Base-by-base conservation (phyloP, 1,140 invertebrate species). In the Drosophila kanapiae region DNA sequence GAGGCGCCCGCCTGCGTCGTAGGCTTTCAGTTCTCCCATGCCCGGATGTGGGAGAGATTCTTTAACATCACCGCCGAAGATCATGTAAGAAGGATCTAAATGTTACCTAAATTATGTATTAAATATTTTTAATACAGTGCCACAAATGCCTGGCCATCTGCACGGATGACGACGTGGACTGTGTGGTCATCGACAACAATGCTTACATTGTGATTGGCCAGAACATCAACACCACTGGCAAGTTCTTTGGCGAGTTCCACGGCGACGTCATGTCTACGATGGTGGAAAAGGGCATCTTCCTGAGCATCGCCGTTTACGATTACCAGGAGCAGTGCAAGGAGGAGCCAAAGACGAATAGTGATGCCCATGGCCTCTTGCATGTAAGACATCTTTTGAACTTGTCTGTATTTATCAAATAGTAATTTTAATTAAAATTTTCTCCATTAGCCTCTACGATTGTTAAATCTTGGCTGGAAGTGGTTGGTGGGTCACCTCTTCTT, bases 161-260 rank as follows among this genome's bases (percentile, higher is more conserved):
- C 92, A 94, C 91, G 58, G 93, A 93, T 59, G 94, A 93, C 47
- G 94, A 94, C 81, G 94, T 95, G 58, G 95, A 97, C 74, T 98
- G 97, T 87, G 98, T 96, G 91, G 94, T 98, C 5, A 94, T 98
- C 16, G 98, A 98, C 93, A 97, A 96, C 82, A 97, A 97, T 91
- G 98, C 97, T 0, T 98, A 97, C 90, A 94, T 98, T n/a, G 94
- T 98, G 1, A 94, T 97, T 14, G 96, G 96, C 0, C 95, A 96
- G 71, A 94, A 95, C 16, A 92, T 94, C 29, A 94, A 95, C 14
- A 94, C 96, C 43, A 96, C 96, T 0, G 97, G 97, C 0, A 93
- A 94, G 79, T 99, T 98, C 93, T 98, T 98, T 93, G 98, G 98
- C 0, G 95, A 96, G 63, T 92, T 97, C 23, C 96, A 98, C 79